These are phyloP conservation scores for Daubentonia madagascariensis DNA, from an alignment of 2,113 vertebrate species.

Conservation along the genomic window DNA sequence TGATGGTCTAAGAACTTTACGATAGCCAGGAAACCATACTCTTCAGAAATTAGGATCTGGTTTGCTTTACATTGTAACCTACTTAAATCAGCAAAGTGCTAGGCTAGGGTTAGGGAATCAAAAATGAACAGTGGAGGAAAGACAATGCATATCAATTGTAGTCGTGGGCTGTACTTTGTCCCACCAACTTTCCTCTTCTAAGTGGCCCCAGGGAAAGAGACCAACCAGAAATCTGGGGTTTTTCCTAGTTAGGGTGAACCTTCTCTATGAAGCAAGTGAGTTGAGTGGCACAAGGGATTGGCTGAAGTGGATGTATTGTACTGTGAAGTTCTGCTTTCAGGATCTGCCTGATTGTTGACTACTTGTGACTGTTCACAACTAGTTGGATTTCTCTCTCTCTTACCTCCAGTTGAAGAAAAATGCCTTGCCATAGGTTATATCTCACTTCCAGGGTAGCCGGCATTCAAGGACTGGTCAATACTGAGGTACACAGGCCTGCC, in stretches of 20 bases:
- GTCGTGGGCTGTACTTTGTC: not conserved
- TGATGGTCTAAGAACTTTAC: not conserved
- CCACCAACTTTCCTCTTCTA: not conserved
- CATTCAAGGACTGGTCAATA: not conserved
- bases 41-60: not conserved
- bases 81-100: not conserved
- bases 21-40: rapidly evolving
- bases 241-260: not conserved
- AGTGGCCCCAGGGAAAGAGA: not conserved
- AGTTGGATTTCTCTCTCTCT: not conserved
- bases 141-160: not conserved
- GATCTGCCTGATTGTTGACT: not conserved
- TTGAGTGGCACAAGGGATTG: not conserved
- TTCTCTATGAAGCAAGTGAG: not conserved
- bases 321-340: not conserved
- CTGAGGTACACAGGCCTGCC: not conserved
- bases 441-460: not conserved
- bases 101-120: not conserved
- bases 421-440: not conserved
- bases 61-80: not conserved
- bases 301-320: not conserved
- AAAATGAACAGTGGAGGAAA: not conserved
- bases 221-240: not conserved
- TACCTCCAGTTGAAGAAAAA: not conserved
- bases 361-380: not conserved